These are phyloP conservation scores for Eurystomus glaucurus DNA, from an alignment of 2,797 vertebrate species.

Conservation along the genomic window DNA sequence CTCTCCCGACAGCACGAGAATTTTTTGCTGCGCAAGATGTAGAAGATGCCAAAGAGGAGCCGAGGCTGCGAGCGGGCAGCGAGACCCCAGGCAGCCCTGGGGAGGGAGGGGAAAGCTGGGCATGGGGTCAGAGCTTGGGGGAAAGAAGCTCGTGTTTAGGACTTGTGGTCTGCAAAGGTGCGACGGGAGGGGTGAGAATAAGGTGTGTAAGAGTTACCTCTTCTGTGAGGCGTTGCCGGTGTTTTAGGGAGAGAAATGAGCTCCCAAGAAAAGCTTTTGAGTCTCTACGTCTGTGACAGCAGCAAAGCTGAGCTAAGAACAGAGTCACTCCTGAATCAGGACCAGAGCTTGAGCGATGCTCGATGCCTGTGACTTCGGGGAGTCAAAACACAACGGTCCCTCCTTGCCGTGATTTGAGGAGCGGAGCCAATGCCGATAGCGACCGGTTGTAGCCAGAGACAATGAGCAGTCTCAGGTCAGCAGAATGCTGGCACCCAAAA, in stretches of 20 bases:
- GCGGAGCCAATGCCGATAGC: rapidly evolving
- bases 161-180: not conserved
- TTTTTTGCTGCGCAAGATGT: rapidly evolving
- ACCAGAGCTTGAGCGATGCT: rapidly evolving
- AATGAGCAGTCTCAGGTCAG: not conserved
- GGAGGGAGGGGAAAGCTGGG: not conserved
- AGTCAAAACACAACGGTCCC: not conserved
- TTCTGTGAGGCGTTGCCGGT: rapidly evolving
- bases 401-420: not conserved
- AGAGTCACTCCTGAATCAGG: not conserved
- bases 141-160: not conserved
- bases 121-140: not conserved
- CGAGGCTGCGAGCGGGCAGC: not conserved
- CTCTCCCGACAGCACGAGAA: not conserved
- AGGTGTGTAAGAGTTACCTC: rapidly evolving
- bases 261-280: not conserved
- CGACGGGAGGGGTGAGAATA: not conserved
- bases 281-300: not conserved
- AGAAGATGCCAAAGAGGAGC: rapidly evolving
- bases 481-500: rapidly evolving
- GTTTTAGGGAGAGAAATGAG: not conserved
- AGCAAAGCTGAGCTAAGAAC: not conserved
- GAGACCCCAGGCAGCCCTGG: not conserved
- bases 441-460: rapidly evolving
- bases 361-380: not conserved